A percentile compares a stretch with the other conserved stretches of the same genome.
Conservation (phyloP, 2,797 vertebrate genomes). For the Sternotherus odoratus region DNA sequence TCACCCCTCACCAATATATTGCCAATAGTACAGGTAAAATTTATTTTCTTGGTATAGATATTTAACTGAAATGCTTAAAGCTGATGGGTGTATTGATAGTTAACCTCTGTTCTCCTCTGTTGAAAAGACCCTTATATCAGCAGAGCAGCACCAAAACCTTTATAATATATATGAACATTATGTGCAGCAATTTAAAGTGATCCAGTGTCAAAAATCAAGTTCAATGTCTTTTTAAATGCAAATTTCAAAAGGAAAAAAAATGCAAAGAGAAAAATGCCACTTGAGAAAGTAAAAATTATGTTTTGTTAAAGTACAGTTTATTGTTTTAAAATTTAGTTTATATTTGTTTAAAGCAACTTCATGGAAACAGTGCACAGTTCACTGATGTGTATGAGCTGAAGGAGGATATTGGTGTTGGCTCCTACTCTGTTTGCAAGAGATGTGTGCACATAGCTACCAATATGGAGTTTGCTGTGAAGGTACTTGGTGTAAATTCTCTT, state of each 20-base stretch:
- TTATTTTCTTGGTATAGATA: not conserved
- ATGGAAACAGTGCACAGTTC: conserved; percentile 90
- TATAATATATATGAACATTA: not conserved
- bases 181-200: not conserved
- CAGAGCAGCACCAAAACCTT: not conserved
- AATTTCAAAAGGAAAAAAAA: not conserved
- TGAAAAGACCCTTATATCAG: not conserved
- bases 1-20: conserved; percentile 91
- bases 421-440: conserved; percentile 97
- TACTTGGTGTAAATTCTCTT: conserved; percentile 59
- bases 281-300: not conserved
- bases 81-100: not conserved
- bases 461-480: conserved; percentile 98
- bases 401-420: conserved; percentile 97
- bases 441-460: conserved; percentile 91
- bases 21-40: conserved; percentile 93
- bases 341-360: conserved; percentile 84
- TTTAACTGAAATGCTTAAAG: not conserved
- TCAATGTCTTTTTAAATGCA: not conserved
- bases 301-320: not conserved
- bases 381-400: conserved; percentile 93
- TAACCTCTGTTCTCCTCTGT: not conserved
- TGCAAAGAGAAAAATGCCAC: not conserved
- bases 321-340: conserved; percentile 21
- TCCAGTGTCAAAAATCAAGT: not conserved